phyloP scores from a whole-genome alignment of 35 echinoderm and acorn worm genomes.

The Ptychodera flava region DNA sequence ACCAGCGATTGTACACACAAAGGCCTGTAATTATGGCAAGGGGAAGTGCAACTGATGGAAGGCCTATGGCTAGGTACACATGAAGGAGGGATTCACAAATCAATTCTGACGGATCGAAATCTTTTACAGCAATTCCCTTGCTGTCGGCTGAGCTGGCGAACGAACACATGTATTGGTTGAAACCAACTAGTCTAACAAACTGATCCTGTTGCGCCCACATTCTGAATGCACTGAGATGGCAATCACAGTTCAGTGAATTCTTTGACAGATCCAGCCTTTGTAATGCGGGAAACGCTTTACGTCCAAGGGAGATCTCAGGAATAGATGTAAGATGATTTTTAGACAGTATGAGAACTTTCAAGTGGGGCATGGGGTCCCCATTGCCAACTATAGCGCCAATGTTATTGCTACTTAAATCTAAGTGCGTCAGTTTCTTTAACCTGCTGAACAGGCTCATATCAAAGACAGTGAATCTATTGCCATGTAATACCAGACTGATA shows the following conservation, averaged over 20 bases:
- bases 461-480: background rate
- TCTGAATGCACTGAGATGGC: background rate
- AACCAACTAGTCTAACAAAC: background rate
- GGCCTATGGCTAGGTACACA: background rate
- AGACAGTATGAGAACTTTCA: background rate
- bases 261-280: background rate
- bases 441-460: background rate
- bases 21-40: background rate
- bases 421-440: background rate
- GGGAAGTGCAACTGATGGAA: background rate
- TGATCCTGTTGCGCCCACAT: background rate
- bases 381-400: background rate
- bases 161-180: background rate
- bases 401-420: background rate
- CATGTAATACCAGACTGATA: background rate
- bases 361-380: background rate
- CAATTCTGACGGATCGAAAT: background rate
- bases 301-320: background rate
- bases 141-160: background rate
- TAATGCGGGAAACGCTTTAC: background rate
- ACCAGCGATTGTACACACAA: background rate
- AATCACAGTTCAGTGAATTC: background rate
- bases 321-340: background rate
- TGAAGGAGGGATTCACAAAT: background rate
- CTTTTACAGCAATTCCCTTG: background rate